Evolutionary conservation across 2,797 vertebrate species (phyloP), one percentile per base, ranked within the genome.

Genomic region (Gallinago stenura): DNA sequence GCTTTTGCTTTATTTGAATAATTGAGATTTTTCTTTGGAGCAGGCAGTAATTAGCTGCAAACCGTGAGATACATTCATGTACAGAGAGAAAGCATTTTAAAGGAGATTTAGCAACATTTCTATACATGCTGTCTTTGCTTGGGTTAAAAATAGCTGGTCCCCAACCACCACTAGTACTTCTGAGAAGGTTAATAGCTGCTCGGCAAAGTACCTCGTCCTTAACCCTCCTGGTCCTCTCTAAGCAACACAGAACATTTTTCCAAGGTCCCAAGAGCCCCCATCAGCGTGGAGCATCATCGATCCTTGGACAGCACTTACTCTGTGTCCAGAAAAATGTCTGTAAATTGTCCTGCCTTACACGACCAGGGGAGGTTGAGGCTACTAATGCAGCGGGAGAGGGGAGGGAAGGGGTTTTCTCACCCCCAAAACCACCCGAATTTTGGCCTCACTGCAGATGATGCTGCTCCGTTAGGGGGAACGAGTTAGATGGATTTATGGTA

Each of bases 351-450:
- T 58, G 45, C 39, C 33, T 41, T 6, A 5, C 0, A 0, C 14
- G 1, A 33, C 13, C 39, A 6, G 25, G 7, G 17, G 71, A 39
- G 11, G 45, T 33, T 64, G 54, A 26, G 26, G 69, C 22, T 28
- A 2, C 9, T 9, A 8, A 17, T 3, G 61, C 10, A 16, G 31
- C 1, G 1, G 39, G 58, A 53, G 39, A 30, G 31, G 35, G 0
- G 6, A 66, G 35, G 46, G 58, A 43, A 35, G 31, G 68, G 9
- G 30, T 43, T 28, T 50, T 26, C 46, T 61, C 6, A 0, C 24
- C 17, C 8, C 6, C 0, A 41, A 30, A 25, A 12, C 46, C 33
- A 7, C 78, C 15, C 0, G 30, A 56, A 18, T 28, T 48, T n/a
- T 50, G 50, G 18, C 31, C 33, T 69, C 30, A 0, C 37, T 26